Percentiles rank a stretch among this genome's conserved stretches.
phyloP scores from a whole-genome alignment of 2,797 vertebrate species.

The Menidia menidia region DNA sequence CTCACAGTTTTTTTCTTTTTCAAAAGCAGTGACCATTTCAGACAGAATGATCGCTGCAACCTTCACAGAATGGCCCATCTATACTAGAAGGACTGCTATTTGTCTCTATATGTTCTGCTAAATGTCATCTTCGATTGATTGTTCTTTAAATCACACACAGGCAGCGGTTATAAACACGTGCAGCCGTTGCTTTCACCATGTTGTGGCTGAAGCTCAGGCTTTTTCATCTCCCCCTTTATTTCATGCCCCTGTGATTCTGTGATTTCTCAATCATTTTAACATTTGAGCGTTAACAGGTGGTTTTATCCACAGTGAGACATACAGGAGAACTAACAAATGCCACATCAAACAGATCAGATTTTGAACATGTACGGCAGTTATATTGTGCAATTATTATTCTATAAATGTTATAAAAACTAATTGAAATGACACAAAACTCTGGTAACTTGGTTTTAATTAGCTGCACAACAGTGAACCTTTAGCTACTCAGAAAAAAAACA shows the following conservation, averaged over 20 bases:
- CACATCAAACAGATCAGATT: too few relatives aligned
- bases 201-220: neutral
- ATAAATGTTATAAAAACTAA: too few relatives aligned
- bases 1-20: neutral
- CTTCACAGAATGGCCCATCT: neutral
- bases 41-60: slow-evolving; percentile 2
- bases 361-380: too few relatives aligned
- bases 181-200: neutral
- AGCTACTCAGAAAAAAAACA: too few relatives aligned
- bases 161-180: neutral
- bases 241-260: neutral
- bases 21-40: slow-evolving; percentile 6
- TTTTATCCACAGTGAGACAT: too few relatives aligned
- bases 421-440: too few relatives aligned
- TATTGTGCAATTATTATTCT: too few relatives aligned
- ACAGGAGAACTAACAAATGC: neutral
- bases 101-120: slow-evolving; percentile 1
- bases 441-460: too few relatives aligned
- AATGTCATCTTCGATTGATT: slow-evolving; percentile 24
- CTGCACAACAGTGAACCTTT: too few relatives aligned
- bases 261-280: neutral
- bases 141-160: neutral
- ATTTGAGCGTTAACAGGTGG: neutral
- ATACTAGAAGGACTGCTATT: neutral
- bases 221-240: neutral